Conservation (phyloP, 2,797 vertebrate species). For the Xenentodon cancila region DNA sequence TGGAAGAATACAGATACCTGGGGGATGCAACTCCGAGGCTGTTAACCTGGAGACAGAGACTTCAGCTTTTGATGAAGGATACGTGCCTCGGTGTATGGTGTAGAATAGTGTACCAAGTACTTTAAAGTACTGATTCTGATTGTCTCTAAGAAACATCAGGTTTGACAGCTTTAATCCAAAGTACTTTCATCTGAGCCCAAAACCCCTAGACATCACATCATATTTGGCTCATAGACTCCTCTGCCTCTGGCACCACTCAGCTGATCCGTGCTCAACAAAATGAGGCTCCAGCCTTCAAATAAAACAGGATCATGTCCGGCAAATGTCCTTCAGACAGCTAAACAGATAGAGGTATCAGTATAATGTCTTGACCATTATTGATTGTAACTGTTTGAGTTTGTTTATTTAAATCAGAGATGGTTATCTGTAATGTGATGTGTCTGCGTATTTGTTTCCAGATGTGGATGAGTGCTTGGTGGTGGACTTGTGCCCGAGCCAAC, state of each 20-base stretch:
- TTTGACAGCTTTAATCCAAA: slow-evolving; percentile 75
- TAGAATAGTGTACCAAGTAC: slow-evolving; percentile 50
- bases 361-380: slow-evolving; percentile 43
- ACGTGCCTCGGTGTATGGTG: too few relatives aligned
- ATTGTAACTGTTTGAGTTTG: slow-evolving; percentile 60
- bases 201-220: slow-evolving; percentile 79
- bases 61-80: too few relatives aligned
- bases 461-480: slow-evolving; percentile 76
- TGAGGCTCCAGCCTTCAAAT: slow-evolving; percentile 61
- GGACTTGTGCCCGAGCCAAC: slow-evolving; percentile 69
- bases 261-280: slow-evolving; percentile 60
- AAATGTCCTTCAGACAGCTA: slow-evolving; percentile 42
- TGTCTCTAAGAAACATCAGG: slow-evolving; percentile 76
- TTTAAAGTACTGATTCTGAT: slow-evolving; percentile 66
- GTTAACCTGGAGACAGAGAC: too few relatives aligned
- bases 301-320: slow-evolving; percentile 70
- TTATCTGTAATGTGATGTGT: slow-evolving; percentile 62
- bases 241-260: slow-evolving; percentile 60
- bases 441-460: slow-evolving; percentile 71
- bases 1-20: too few relatives aligned
- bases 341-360: slow-evolving; percentile 62
- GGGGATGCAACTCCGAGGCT: too few relatives aligned
- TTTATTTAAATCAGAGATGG: slow-evolving; percentile 64
- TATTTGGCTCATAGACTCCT: slow-evolving; percentile 61
- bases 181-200: slow-evolving; percentile 49